Percentiles rank a stretch among this genome's conserved stretches.
These are phyloP conservation scores for Acanthornis magna DNA, from an alignment of 2,797 vertebrate species.

Conservation along the genomic window DNA sequence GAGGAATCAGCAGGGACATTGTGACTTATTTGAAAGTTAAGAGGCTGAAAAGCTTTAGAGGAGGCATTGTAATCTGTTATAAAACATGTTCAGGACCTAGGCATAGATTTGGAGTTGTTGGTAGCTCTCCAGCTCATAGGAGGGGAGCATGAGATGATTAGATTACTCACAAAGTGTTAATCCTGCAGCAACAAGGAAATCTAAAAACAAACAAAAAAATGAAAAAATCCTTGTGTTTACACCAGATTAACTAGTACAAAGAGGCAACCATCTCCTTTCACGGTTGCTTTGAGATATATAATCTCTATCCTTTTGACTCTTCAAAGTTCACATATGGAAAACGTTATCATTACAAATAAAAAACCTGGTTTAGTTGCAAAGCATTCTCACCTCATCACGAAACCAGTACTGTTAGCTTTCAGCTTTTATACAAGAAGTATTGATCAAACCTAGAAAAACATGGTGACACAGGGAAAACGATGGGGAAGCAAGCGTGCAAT, in stretches of 20 bases:
- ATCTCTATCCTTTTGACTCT: neutral
- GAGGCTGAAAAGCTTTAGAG: slow-evolving; percentile 30
- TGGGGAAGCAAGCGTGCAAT: neutral
- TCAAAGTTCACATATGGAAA: neutral
- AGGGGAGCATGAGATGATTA: neutral
- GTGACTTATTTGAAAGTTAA: slow-evolving; percentile 27
- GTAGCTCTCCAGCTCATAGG: neutral
- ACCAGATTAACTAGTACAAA: neutral
- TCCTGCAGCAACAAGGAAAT: neutral
- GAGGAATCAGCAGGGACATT: slow-evolving; percentile 18
- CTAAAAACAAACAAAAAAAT: neutral
- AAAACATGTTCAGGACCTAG: slow-evolving; percentile 3
- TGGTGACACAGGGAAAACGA: neutral
- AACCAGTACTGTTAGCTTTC: neutral
- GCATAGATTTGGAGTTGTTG: neutral
- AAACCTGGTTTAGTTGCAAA: neutral
- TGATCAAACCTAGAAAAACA: neutral
- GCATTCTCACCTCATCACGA: neutral
- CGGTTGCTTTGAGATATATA: neutral
- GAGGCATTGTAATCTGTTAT: slow-evolving; percentile 14
- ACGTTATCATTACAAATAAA: neutral
- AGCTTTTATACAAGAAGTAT: neutral
- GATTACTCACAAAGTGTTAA: neutral
- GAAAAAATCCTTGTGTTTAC: neutral
- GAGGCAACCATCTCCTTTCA: neutral